Evolutionary conservation across 2,797 vertebrate genomes (phyloP), one percentile per base, ranked within the genome.

Genomic region (Malurus leucopterus): DNA sequence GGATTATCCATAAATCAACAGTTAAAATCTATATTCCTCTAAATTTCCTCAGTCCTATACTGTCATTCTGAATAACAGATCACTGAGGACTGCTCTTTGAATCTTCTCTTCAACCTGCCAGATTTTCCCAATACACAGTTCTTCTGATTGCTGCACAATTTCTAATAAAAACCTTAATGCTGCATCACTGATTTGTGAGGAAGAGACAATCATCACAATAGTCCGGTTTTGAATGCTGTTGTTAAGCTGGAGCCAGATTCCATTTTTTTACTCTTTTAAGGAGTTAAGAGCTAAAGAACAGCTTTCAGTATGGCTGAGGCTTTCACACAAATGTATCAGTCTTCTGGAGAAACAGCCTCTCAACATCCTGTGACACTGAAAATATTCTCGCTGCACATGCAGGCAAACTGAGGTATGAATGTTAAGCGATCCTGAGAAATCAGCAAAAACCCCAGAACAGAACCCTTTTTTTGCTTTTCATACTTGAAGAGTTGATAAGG

Each of bases 1-100:
- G 85, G 86, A 91, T 92, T 88, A 89, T 90, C 84, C 63, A 90
- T 85, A 92, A 90, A 92, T 90, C 93, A 85, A 75, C 27, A n/a
- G 26, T 4, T 91, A 88, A 92, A 94, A 94, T 86, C 88, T 44
- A 59, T 84, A 69, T 62, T 78, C n/a, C 51, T 78, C 30, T 76
- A 38, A 26, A 67, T 63, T 84, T 86, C 57, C 41, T 86, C 49
- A 63, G 70, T 44, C 41, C 16, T 57, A 10, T 11, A 29, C 18
- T 32, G 65, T 43, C n/a, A 9, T 62, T 83, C n/a, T 43, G 62
- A 92, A 77, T 38, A 46, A 84, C 63, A 91, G 49, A 85, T 59
- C 63, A 62, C 41, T 16, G 27, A 83, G 41, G 44, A 72, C 41
- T 53, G 72, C 43, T 90, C 67, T 70, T 87, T 63, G 7, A 7